Percentiles rank a stretch among this genome's conserved stretches.
These are phyloP conservation scores for Parochlus steinenii DNA, from an alignment of 2,888 invertebrate genomes.

Conservation along the genomic window DNA sequence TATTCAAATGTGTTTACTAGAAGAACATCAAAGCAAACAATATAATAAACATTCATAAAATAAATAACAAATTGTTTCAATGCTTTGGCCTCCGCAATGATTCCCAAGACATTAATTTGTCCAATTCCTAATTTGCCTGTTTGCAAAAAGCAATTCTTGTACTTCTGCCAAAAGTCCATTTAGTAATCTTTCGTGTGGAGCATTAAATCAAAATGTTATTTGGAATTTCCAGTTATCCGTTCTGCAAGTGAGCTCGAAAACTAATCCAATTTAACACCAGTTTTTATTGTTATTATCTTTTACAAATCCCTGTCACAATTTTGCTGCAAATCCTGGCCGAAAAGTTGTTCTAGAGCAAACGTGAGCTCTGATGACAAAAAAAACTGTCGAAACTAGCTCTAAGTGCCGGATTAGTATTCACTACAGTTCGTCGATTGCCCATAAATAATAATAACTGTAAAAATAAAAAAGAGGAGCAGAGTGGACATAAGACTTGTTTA, in stretches of 20 bases:
- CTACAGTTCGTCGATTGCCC: slow-evolving; percentile 7
- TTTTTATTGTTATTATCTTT: slow-evolving; percentile 12
- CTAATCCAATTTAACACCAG: slow-evolving; percentile 13
- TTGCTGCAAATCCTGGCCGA: not conserved
- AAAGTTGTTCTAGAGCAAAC: not conserved
- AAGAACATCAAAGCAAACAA: too few species aligned
- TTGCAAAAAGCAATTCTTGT: too few species aligned
- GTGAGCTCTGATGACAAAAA: not conserved
- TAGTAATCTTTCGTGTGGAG: slow-evolving; percentile 1
- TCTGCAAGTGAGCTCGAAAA: slow-evolving; percentile 9
- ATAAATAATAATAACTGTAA: slow-evolving; percentile 11
- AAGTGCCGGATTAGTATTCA: slow-evolving; percentile 9
- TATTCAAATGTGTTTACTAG: too few species aligned
- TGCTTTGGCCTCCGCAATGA: slow-evolving; percentile 6
- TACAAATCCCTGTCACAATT: not conserved
- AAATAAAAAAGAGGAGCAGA: slow-evolving; percentile 1
- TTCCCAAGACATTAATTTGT: slow-evolving; percentile 13
- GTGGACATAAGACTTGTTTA: not conserved
- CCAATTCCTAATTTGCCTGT: too few species aligned
- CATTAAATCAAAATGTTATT: slow-evolving; percentile 13
- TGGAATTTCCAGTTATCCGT: slow-evolving; percentile 4
- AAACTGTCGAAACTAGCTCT: not conserved
- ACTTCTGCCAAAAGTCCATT: slow-evolving; percentile 12
- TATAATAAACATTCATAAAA: not conserved
- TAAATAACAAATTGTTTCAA: not conserved